These are phyloP conservation scores for Morphnarchus princeps DNA, from an alignment of 2,113 vertebrate genomes.

Conservation along the genomic window DNA sequence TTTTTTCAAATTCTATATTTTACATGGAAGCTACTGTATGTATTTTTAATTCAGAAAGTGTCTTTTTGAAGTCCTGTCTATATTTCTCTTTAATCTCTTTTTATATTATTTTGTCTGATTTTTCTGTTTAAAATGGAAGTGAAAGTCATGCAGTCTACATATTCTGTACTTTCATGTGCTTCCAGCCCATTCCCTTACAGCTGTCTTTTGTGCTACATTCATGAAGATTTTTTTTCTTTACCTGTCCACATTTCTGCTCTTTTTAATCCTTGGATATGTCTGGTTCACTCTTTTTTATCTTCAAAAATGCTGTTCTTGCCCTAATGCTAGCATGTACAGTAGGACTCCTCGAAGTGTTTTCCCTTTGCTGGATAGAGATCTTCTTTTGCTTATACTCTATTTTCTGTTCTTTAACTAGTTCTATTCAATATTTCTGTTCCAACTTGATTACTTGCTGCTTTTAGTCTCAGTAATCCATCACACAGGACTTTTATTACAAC, in stretches of 20 bases:
- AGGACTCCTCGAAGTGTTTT: background rate
- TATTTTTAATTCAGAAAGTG: slow-evolving; percentile 7
- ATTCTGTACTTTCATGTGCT: background rate
- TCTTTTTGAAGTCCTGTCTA: background rate
- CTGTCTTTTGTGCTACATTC: background rate
- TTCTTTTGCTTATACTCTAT: background rate
- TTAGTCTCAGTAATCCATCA: background rate
- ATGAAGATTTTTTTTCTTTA: background rate
- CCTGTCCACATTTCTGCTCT: background rate
- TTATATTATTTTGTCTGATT: slow-evolving; percentile 11
- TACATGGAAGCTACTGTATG: background rate
- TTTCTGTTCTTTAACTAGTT: background rate
- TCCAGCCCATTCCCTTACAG: background rate
- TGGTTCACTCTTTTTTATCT: background rate
- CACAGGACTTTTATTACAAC: background rate
- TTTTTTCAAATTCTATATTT: background rate
- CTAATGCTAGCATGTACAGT: background rate
- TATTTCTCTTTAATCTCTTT: slow-evolving; percentile 10
- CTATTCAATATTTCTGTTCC: background rate
- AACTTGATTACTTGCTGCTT: background rate
- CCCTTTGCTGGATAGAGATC: background rate
- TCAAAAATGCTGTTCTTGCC: background rate
- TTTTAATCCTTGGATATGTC: background rate
- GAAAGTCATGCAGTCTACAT: background rate
- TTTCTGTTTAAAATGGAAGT: background rate